Evolutionary conservation across 2,797 vertebrate genomes (phyloP).

Genomic region (Macropus fuliginosus): DNA sequence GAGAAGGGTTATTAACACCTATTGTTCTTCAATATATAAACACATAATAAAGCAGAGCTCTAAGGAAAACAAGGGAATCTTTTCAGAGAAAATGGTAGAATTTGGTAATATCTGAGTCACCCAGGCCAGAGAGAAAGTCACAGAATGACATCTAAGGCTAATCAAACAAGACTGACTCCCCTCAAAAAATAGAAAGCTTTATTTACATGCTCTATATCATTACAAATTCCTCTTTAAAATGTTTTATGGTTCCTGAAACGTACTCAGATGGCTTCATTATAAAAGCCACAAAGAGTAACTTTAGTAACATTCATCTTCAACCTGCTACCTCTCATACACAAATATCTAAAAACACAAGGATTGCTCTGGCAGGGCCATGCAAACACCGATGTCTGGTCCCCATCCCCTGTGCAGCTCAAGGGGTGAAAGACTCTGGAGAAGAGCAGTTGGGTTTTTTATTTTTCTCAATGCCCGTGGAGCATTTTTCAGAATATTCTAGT

Average conservation of each 20-base stretch:
- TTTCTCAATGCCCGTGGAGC: constrained; percentile 11
- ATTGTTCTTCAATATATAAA: constrained; percentile 73
- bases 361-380: constrained; percentile 19
- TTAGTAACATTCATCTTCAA: constrained; percentile 55
- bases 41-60: constrained; percentile 73
- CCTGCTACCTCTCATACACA: constrained; percentile 42
- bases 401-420: not conserved
- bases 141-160: not conserved
- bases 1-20: constrained; percentile 74
- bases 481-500: constrained; percentile 33
- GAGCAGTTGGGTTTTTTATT: not conserved
- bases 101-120: constrained; percentile 47
- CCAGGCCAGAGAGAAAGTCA: not conserved
- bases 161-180: not conserved
- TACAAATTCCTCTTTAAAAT: constrained; percentile 53
- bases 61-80: constrained; percentile 36
- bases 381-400: not conserved
- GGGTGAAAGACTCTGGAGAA: not conserved
- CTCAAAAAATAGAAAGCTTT: not conserved
- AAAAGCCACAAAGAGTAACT: constrained; percentile 33
- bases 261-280: constrained; percentile 4
- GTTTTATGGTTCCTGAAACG: constrained; percentile 45
- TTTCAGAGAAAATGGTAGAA: constrained; percentile 48
- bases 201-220: not conserved
- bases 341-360: constrained; percentile 56